Evolutionary conservation across 2,888 invertebrate genomes (phyloP).

Genomic region (Flexamia atlantica): DNA sequence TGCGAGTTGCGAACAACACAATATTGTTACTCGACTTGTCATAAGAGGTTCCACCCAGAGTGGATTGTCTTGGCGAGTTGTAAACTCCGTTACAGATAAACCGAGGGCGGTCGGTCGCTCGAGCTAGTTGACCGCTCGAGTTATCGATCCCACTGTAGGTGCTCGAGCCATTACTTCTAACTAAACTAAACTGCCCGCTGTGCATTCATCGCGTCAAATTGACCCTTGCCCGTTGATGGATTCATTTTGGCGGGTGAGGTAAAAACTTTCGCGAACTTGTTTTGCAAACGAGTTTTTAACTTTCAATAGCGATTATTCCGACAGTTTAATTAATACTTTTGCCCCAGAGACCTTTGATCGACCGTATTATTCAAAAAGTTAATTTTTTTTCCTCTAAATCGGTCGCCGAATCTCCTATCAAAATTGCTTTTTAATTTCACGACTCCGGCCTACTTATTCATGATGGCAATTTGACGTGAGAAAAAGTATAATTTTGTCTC

Average conservation of each 20-base stretch:
- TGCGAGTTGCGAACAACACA: slow-evolving; percentile 25
- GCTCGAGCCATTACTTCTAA: background rate
- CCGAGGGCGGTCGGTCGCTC: background rate
- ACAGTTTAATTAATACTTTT: slow-evolving; percentile 9
- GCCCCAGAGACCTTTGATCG: background rate
- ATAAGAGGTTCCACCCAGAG: slow-evolving; percentile 31
- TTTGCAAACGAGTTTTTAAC: slow-evolving; percentile 21
- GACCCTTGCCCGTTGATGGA: background rate
- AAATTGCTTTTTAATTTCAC: too few species aligned
- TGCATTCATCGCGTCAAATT: slow-evolving; percentile 38
- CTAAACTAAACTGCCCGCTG: background rate
- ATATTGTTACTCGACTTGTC: slow-evolving; percentile 38
- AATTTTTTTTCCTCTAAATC: background rate
- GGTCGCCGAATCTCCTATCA: background rate
- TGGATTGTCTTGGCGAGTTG: slow-evolving; percentile 24
- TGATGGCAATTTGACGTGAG: too few species aligned
- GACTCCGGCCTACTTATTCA: too few species aligned
- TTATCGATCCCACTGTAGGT: slow-evolving; percentile 16
- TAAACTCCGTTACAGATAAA: slow-evolving; percentile 42
- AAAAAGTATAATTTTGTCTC: too few species aligned
- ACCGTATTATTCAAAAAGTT: background rate
- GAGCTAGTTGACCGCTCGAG: slow-evolving; percentile 16
- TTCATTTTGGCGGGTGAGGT: background rate
- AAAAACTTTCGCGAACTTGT: slow-evolving; percentile 6
- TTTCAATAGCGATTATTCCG: slow-evolving; percentile 29